Conservation (phyloP, 2,113 vertebrate species). For the Campylomormyrus tamandua region DNA sequence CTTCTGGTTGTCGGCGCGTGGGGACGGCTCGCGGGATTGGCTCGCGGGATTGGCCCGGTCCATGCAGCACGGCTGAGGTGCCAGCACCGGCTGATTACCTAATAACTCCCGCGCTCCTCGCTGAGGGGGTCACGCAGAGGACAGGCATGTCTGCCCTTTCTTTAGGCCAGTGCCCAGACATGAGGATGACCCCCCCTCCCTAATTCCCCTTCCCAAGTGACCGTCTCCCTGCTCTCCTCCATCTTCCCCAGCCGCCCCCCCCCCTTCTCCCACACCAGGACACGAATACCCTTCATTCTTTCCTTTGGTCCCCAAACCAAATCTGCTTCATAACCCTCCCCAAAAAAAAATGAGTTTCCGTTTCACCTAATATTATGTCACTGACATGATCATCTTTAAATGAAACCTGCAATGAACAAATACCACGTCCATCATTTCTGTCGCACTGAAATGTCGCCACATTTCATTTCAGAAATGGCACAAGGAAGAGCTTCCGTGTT, state of each 20-base stretch:
- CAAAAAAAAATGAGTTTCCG: not conserved
- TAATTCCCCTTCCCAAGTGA: not conserved
- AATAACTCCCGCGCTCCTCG: constrained; percentile 81
- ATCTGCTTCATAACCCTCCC: not conserved
- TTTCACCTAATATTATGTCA: not conserved
- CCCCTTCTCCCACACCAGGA: not conserved
- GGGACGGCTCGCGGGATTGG: constrained; percentile 67
- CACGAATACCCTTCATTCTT: not conserved
- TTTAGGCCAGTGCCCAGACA: constrained; percentile 61
- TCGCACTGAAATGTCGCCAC: not conserved
- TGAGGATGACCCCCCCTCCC: not conserved
- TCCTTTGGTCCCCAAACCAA: not conserved
- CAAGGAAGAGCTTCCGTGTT: not conserved
- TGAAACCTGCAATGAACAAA: constrained; percentile 38
- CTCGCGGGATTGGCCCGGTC: constrained; percentile 54
- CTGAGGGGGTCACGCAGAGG: constrained; percentile 77
- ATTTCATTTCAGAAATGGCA: not conserved
- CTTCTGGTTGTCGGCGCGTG: constrained; percentile 80
- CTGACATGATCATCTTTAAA: constrained; percentile 12
- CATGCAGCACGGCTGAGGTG: constrained; percentile 85
- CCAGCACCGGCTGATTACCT: constrained; percentile 87
- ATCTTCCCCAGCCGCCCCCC: not conserved
- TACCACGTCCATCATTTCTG: constrained; percentile 19
- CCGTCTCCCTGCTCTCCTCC: not conserved
- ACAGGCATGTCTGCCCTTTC: constrained; percentile 77